Evolutionary conservation across 1,140 invertebrate genomes (phyloP), one percentile per base, ranked within the genome.

Genomic region (Protaetia brevitarsis): DNA sequence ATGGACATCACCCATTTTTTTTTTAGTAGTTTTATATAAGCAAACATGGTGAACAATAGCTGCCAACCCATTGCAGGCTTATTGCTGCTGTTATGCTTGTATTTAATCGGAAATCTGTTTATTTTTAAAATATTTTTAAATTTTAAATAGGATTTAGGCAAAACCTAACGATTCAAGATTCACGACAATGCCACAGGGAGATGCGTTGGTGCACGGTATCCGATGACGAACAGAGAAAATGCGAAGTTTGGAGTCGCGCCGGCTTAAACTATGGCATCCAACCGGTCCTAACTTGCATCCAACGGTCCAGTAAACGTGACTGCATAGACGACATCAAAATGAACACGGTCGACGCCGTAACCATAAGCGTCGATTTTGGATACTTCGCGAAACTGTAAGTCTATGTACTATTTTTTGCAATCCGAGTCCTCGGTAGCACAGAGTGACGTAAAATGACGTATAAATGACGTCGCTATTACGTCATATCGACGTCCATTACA

Each of bases 341-440:
- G 10, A 77, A 83, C 2, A 78, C 82, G 10, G 85, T 87, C n/a
- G 89, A 93, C 73, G 79, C 92, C 61, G 84, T 90, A 11, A 82
- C 83, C 1, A 77, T 87, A 0, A 87, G 89, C 37, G 84, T 88
- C 0, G 88, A 89, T 71, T 87, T 88, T 68, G 88, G 88, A 45
- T 89, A 86, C 71, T 76, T 88, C 26, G 87, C 87, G n/a, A 85
- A 88, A 74, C 79, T 84, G 84, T 90, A 80, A 82, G 13, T 13
- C 19, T 61, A 80, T 80, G 2, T 5, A 63, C 63, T 57, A 59
- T 19, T 66, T 29, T 45, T n/a, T 19, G n/a, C n/a, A n/a, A n/a
- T n/a, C n/a, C n/a, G n/a, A n/a, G n/a, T n/a, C n/a, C n/a, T n/a
- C n/a, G n/a, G n/a, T n/a, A n/a, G n/a, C n/a, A n/a, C n/a, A n/a